Evolutionary conservation across 1,140 invertebrate genomes (phyloP).

Genomic region (Augochlora pura): DNA sequence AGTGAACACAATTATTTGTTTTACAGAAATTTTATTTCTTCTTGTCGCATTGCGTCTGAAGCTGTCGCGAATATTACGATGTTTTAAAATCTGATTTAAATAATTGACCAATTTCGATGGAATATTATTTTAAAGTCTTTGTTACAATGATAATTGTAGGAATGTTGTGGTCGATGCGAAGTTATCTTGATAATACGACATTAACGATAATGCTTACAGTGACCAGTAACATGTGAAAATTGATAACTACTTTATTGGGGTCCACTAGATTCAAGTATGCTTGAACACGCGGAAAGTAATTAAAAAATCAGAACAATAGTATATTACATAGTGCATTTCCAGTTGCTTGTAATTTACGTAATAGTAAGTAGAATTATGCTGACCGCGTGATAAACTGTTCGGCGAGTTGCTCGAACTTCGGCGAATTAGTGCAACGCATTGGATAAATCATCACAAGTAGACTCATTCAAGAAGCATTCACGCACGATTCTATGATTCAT

Average conservation of each 20-base stretch:
- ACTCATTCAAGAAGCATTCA: constrained; percentile 60
- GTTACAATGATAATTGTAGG: not conserved
- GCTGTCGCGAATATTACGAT: too few species aligned
- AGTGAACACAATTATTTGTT: too few species aligned
- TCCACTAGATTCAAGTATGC: too few species aligned
- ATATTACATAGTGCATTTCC: too few species aligned
- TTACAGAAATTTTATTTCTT: too few species aligned
- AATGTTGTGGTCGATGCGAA: not conserved
- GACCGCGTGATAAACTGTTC: not conserved
- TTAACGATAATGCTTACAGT: not conserved
- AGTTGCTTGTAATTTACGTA: too few species aligned
- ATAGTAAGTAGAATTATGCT: not conserved
- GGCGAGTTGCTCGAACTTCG: not conserved
- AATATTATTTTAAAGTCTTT: not conserved
- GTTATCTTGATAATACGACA: not conserved
- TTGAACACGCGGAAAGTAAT: too few species aligned
- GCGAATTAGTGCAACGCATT: not conserved
- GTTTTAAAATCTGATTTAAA: too few species aligned
- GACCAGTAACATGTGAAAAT: not conserved
- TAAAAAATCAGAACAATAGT: too few species aligned
- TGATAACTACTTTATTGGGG: not conserved
- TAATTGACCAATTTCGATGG: not conserved
- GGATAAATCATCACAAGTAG: constrained; percentile 22
- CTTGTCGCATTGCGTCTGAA: too few species aligned
- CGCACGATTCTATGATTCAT: constrained; percentile 62